These are phyloP conservation scores for Sarcophaga bullata DNA, from an alignment of 1,140 invertebrate species.

Conservation along the genomic window DNA sequence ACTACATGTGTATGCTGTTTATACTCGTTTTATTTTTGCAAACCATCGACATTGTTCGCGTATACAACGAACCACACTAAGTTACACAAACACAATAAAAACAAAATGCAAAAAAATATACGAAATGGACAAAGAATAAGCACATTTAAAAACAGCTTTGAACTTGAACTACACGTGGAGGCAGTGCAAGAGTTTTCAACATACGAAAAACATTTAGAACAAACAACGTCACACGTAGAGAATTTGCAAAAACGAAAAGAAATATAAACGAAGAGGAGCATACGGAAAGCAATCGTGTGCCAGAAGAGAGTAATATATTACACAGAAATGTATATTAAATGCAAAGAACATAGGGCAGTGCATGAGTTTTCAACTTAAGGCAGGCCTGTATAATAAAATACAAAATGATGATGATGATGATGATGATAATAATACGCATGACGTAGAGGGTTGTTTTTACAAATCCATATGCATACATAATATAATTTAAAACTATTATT, in stretches of 20 bases:
- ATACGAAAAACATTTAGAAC: background rate
- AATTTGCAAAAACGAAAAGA: background rate
- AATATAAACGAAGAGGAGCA: background rate
- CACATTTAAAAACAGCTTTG: slow-evolving; percentile 48
- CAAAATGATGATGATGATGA: background rate
- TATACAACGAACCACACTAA: background rate
- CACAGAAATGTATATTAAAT: background rate
- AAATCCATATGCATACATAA: no score
- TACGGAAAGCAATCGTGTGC: no score
- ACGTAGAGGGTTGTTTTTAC: slow-evolving; percentile 3
- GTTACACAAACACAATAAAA: background rate
- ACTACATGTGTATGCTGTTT: no score
- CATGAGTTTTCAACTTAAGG: slow-evolving; percentile 19
- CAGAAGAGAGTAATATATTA: no score
- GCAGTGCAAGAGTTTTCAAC: slow-evolving; percentile 51
- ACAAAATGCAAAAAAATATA: slow-evolving; percentile 14
- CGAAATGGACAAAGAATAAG: slow-evolving; percentile 1
- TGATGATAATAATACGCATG: background rate
- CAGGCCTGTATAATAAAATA: background rate
- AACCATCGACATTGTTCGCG: no score
- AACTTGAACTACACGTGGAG: slow-evolving; percentile 66
- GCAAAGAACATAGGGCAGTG: background rate
- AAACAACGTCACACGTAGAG: background rate
- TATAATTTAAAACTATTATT: no score
- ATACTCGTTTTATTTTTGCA: no score